These are phyloP conservation scores for Podargus strigoides DNA, from an alignment of 2,797 vertebrate species.

Conservation along the genomic window DNA sequence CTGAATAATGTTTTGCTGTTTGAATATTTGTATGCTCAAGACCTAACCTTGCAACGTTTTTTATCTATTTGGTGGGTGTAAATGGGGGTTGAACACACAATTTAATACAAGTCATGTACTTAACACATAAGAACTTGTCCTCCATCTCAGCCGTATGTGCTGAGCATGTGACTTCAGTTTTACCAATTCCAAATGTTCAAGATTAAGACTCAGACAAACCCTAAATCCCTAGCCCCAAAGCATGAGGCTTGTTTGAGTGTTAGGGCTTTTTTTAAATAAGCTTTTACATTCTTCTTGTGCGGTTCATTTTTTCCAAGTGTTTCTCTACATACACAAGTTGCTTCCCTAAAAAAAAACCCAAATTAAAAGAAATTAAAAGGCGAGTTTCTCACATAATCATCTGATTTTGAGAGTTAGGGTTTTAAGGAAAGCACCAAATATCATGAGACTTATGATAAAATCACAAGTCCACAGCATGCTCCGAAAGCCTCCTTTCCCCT, in stretches of 20 bases:
- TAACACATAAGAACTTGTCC: neutral
- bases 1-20: neutral
- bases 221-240: neutral
- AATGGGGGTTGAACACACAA: neutral
- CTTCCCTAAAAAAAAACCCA: neutral
- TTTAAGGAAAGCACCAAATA: conserved; percentile 25
- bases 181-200: neutral
- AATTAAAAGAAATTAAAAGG: neutral
- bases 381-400: conserved; percentile 6
- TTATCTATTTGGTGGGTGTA: neutral
- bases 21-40: neutral
- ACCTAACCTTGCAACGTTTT: neutral
- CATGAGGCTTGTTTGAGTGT: neutral
- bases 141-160: neutral
- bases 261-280: neutral
- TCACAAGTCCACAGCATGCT: neutral
- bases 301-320: neutral
- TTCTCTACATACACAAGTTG: neutral
- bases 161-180: neutral
- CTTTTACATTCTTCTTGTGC: neutral
- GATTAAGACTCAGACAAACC: neutral
- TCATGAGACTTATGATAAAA: neutral
- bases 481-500: neutral
- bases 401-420: neutral
- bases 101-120: neutral